Evolutionary conservation across 2,888 invertebrate species (phyloP).

Genomic region (Lycocerus yunnanus): DNA sequence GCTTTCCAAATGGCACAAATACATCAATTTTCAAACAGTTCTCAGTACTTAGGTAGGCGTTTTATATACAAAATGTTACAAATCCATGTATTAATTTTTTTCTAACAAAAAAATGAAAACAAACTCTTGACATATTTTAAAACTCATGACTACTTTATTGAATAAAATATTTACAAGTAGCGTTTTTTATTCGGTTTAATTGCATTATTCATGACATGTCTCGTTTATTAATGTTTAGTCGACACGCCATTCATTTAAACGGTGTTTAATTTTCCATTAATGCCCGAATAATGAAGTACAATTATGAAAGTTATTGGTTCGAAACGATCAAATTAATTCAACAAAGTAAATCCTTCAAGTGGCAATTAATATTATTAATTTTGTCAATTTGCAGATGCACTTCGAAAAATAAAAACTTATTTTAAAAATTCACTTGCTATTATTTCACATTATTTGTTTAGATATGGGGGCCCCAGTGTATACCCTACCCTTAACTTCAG

Average conservation of each 20-base stretch:
- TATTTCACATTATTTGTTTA: too few species aligned
- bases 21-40: background rate
- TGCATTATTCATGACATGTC: background rate
- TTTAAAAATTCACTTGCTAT: too few species aligned
- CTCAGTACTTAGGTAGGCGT: background rate
- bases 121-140: background rate
- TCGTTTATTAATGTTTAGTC: background rate
- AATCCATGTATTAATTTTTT: background rate
- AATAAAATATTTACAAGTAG: background rate
- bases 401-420: too few species aligned
- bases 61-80: background rate
- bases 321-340: background rate
- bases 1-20: background rate
- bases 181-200: background rate
- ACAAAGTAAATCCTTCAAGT: background rate
- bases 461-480: too few species aligned
- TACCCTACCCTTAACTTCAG: too few species aligned
- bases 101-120: background rate
- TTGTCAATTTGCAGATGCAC: too few species aligned
- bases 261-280: background rate
- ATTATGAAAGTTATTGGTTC: background rate
- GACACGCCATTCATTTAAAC: background rate
- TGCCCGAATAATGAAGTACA: background rate
- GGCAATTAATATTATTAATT: too few species aligned
- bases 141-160: background rate